Base-by-base conservation (phyloP, 1,140 invertebrate genomes). In the Diploscapter pachys region DNA sequence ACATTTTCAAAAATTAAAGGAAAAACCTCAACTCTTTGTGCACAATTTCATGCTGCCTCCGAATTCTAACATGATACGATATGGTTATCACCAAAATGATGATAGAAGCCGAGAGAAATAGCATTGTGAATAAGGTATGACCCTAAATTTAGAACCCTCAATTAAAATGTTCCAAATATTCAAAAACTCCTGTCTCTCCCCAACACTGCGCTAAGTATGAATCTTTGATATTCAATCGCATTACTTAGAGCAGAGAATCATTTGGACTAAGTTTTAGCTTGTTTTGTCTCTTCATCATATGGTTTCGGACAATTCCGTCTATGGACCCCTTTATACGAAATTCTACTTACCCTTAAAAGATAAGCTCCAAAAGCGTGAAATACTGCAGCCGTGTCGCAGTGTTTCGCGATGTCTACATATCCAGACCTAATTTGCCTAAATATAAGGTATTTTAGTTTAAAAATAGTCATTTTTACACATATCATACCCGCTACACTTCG, bases 291-390 rank as follows among this genome's bases (percentile, higher is more conserved):
- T 31, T 31, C 31, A 31, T 31, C 31, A 31, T 31, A 31, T 31
- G 31, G 31, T 1, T 31, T 31, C 31, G 31, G 31, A 31, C 31
- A 31, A 31, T 31, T 31, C 31, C 31, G 1, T 31, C 31, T 31
- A 31, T 1, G 31, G 31, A 31, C 31, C 31, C 31, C 31, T 31
- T 31, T 31, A 31, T 31, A 31, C 31, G 31, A 31, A 31, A 55
- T 48, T 55, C 3, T 4, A 59, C 68, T 59, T 5, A 70, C 73
- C n/a, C 75, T 71, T 4, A 84, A 75, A 49, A 84, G 76, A 63
- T 85, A 85, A 48, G 84, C 83, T 13, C 83, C 83, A 68, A 86
- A 80, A 3, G 75, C 68, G 54, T 84, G 84, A 57, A 82, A 84
- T n/a, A 82, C 72, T 31, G 78, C 78, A 31, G 86, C 76, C 50